Evolutionary conservation across 1,140 invertebrate genomes (phyloP).

Genomic region (Forficula auricularia): DNA sequence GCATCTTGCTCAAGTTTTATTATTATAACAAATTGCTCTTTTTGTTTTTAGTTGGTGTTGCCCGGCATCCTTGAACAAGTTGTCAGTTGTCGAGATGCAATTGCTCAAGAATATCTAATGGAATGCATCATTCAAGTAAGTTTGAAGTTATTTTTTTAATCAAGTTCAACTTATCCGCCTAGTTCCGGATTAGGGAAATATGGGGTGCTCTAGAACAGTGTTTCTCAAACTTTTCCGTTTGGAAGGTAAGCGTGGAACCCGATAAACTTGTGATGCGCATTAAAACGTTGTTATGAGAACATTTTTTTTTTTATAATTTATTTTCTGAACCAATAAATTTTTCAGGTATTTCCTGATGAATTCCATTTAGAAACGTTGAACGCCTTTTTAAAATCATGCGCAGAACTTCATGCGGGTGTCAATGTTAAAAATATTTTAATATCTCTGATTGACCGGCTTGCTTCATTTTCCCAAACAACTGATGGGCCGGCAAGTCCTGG

Average conservation of each 20-base stretch:
- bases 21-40: no score
- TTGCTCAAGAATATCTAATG: slow-evolving; percentile 99
- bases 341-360: slow-evolving; percentile 92
- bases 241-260: no score
- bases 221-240: no score
- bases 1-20: no score
- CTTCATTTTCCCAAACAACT: slow-evolving; percentile 58
- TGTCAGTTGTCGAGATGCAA: slow-evolving; percentile 93
- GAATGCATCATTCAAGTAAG: slow-evolving; percentile 96
- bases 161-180: no score
- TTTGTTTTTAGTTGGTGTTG: slow-evolving; percentile 44
- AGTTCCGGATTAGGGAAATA: no score
- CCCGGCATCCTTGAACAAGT: slow-evolving; percentile 90
- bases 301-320: slow-evolving; percentile 6
- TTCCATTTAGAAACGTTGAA: slow-evolving; percentile 92
- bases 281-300: no score
- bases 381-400: slow-evolving; percentile 91
- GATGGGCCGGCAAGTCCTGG: slow-evolving; percentile 45
- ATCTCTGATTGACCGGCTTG: slow-evolving; percentile 83
- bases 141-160: no score
- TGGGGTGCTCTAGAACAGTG: no score
- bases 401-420: slow-evolving; percentile 83
- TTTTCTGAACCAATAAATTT: slow-evolving; percentile 7
- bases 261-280: no score
- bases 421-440: slow-evolving; percentile 98